phyloP scores from a whole-genome alignment of 2,113 vertebrate genomes.

The Nyctibius bracteatus region DNA sequence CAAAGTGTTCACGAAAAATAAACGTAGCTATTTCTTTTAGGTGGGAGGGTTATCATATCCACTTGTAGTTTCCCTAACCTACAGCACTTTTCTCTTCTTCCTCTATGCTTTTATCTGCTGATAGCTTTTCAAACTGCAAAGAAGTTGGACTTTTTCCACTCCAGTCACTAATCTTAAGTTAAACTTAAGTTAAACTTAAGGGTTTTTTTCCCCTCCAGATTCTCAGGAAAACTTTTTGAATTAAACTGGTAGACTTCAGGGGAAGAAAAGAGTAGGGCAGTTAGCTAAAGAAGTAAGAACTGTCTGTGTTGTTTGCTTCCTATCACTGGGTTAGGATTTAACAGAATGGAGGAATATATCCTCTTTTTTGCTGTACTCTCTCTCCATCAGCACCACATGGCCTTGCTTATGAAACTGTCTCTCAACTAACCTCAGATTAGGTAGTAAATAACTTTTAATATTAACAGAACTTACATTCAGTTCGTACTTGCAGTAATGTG shows the following conservation, averaged over 20 bases:
- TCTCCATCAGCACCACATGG: not conserved
- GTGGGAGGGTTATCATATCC: not conserved
- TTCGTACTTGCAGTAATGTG: not conserved
- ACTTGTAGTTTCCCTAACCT: not conserved
- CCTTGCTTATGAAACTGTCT: not conserved
- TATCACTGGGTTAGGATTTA: not conserved
- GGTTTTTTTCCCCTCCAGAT: not conserved
- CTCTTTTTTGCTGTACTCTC: not conserved
- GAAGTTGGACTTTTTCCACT: not conserved
- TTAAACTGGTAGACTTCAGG: not conserved
- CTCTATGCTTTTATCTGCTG: not conserved
- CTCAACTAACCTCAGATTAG: not conserved
- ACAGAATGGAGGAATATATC: not conserved
- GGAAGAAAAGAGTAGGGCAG: not conserved
- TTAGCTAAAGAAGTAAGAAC: not conserved
- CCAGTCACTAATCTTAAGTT: not conserved
- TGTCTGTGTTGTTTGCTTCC: not conserved
- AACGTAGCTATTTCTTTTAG: not conserved
- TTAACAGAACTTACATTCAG: not conserved
- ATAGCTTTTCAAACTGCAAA: not conserved
- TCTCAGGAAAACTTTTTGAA: not conserved
- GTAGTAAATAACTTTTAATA: not conserved
- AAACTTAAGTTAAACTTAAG: no score
- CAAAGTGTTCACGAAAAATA: not conserved
- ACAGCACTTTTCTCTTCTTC: not conserved